Base-by-base conservation (phyloP, 92 coral and sea anemone species). In the Metridium senile region DNA sequence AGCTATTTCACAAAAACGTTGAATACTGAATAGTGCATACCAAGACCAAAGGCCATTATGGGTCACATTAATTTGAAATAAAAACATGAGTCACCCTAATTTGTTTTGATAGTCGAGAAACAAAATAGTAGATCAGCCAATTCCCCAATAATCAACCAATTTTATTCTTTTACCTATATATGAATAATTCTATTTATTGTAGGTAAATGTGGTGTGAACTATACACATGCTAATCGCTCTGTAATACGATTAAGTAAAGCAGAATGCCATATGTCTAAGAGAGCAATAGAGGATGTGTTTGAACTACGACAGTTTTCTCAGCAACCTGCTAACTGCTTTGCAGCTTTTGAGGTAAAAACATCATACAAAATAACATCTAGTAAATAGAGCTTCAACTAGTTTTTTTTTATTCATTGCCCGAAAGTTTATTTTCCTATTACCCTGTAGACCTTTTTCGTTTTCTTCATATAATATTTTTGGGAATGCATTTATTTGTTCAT, bases 281-380 rank as follows among this genome's bases (percentile, higher is more conserved):
- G 87, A 58, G 99, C 99, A 45, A 78, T 95, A 74, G 83, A 87
- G 66, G 99, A 95, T 61, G 99, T 95, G 74, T 95, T 95, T 80
- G 93, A 89, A 43, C 88, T 95, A 26, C 84, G 80, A 26, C 93
- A 89, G 84, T 93, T 78, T 71, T 95, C 99, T 0, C 97, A 95
- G 84, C 99, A 92, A 77, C 99, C 99, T n/a, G 99, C 99, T 1
- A 95, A 95, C 84, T 95, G 99, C 33, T 92, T 92, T 75, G 84
- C 97, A 26, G 93, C 91, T 30, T 39, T 87, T 64, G 89, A 89
- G 95, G 98, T 94, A 91, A 51, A 23, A 19, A 54, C 25, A 2
- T 54, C 17, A 2, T 10, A 54, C 6, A 13, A 13, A 3, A 13
- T 3, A 54, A 54, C 2, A 13, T 9, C 3, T 20, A 13, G 3